Base-by-base conservation (phyloP, 1,140 invertebrate species). In the Mya arenaria region DNA sequence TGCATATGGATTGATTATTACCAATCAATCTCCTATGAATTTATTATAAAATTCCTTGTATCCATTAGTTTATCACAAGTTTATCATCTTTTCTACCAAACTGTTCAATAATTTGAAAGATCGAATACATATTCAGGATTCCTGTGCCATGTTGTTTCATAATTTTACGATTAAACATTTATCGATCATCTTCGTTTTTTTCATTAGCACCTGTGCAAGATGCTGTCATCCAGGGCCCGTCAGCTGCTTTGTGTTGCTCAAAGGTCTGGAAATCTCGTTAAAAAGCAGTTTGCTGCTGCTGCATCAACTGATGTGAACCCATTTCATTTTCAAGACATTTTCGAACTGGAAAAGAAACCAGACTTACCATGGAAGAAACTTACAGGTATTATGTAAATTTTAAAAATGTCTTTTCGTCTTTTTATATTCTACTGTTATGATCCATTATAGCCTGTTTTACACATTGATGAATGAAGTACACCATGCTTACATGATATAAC, bases 251-350 rank as follows among this genome's bases (percentile, higher is more conserved):
- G 37, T 44, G 30, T 74, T 48, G 23, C 62, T 68, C 78, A 84
- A 41, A 66, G 63, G 60, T 30, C 80, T n/a, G 23, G 56, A 32
- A n/a, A 41, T 55, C 13, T 30, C 30, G 23, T 77, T 39, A 62
- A 80, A 2, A 55, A 66, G 52, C 74, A 86, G 44, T 30, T 44
- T 25, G 44, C 34, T 39, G 62, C 68, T 28, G 82, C 89, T 58
- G 86, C 88, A 1, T 83, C 87, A 4, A 63, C 89, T 30, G 77
- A 87, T 85, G 86, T 86, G 2, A 92, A 92, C 66, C 92, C 91
- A 69, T 93, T 93, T 80, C 71, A 87, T 68, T 93, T 89, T 74
- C 92, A 93, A 84, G 92, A 93, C 62, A 91, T 93, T 39, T 82
- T 93, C 19, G 85, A 93, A 56, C 52, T 79, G 25, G 87, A 88